Percentiles rank a stretch among this genome's conserved stretches.
Evolutionary conservation across 2,888 invertebrate species (phyloP).

Genomic region (Campaea margaritaria): DNA sequence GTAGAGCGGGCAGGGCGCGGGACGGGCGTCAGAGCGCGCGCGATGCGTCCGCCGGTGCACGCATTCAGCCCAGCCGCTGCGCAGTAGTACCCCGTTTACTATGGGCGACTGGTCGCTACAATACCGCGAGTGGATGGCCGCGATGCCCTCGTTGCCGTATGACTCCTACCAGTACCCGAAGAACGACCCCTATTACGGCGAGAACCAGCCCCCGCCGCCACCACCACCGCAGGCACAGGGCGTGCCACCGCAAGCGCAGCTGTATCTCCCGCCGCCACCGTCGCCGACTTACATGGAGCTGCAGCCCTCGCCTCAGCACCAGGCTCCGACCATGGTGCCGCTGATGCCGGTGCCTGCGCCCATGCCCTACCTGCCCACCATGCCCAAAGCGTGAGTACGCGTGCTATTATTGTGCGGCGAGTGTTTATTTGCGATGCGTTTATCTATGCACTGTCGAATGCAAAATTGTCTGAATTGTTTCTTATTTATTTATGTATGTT

Average conservation of each 20-base stretch:
- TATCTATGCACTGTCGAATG: conserved; percentile 4
- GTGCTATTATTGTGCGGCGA: conserved; percentile 8
- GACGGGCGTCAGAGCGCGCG: conserved; percentile 66
- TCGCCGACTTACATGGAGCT: conserved; percentile 27
- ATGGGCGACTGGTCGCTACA: conserved; percentile 66
- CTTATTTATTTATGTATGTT: neutral
- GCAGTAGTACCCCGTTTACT: conserved; percentile 52
- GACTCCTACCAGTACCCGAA: conserved; percentile 50
- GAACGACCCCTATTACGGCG: conserved; percentile 49
- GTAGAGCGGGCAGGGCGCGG: conserved; percentile 55
- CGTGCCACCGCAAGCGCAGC: conserved; percentile 42
- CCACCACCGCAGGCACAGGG: conserved; percentile 36
- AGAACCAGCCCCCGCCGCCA: conserved; percentile 33
- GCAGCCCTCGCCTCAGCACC: conserved; percentile 31
- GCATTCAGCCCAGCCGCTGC: conserved; percentile 54
- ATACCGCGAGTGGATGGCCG: conserved; percentile 53
- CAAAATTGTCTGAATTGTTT: neutral
- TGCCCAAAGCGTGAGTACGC: conserved; percentile 50
- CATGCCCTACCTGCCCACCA: conserved; percentile 28
- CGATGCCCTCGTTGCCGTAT: conserved; percentile 49
- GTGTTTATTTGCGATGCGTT: conserved; percentile 6
- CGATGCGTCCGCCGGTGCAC: conserved; percentile 69
- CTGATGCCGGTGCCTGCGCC: conserved; percentile 26
- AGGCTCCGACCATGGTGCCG: conserved; percentile 29
- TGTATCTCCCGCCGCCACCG: conserved; percentile 31